Conservation (phyloP, 1,140 invertebrate species). For the Laupala kohalensis region DNA sequence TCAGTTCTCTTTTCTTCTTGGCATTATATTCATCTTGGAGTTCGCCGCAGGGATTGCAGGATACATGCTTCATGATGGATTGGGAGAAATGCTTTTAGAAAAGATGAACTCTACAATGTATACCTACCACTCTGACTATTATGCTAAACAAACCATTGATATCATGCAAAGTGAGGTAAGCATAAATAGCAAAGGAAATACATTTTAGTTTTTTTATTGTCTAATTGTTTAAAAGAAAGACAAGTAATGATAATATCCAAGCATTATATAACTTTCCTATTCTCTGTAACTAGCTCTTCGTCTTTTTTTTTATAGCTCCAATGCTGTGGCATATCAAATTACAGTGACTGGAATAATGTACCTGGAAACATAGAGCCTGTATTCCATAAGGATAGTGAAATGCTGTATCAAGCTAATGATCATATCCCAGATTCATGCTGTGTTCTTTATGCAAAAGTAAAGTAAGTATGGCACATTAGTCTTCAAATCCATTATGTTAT, state of each 20-base stretch:
- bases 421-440: not conserved
- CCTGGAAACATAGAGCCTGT: not conserved
- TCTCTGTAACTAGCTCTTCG: too few relatives aligned
- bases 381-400: too few relatives aligned
- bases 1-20: conserved; percentile 68
- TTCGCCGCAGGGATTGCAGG: conserved; percentile 66
- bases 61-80: conserved; percentile 51
- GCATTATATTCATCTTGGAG: conserved; percentile 65
- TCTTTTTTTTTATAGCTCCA: not conserved
- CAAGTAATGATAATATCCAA: too few relatives aligned
- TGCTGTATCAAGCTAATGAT: too few relatives aligned
- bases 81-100: conserved; percentile 36
- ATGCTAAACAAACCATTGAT: conserved; percentile 40
- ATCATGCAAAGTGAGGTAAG: conserved; percentile 37
- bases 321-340: not conserved
- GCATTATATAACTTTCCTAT: too few relatives aligned
- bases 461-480: too few relatives aligned
- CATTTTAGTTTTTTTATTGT: not conserved
- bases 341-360: not conserved
- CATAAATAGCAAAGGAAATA: not conserved
- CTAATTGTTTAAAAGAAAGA: not conserved
- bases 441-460: not conserved
- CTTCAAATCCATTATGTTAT: too few relatives aligned
- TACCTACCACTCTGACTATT: conserved; percentile 35
- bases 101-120: conserved; percentile 43